phyloP scores from a whole-genome alignment of 2,113 vertebrate species.

The Periophthalmus modestus region DNA sequence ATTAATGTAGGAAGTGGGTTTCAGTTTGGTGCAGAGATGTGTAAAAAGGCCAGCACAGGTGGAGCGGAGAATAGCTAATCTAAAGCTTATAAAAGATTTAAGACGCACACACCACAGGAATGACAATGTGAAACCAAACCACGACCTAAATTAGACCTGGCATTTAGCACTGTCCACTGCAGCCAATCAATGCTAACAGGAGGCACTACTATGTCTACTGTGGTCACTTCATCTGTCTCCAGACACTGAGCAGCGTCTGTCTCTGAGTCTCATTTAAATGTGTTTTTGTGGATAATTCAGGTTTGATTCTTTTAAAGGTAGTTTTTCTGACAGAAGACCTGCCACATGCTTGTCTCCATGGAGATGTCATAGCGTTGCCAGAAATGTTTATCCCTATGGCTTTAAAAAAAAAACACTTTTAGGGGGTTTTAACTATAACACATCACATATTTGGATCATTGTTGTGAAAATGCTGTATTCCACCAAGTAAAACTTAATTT shows the following conservation, averaged over 20 bases:
- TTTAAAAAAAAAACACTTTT: too few species aligned
- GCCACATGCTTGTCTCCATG: too few species aligned
- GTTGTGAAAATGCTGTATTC: too few species aligned
- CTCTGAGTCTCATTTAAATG: neutral
- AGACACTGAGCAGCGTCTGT: too few species aligned
- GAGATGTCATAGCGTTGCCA: too few species aligned
- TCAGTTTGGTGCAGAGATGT: slow-evolving; percentile 41
- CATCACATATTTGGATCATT: too few species aligned
- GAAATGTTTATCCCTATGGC: too few species aligned
- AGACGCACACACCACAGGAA: slow-evolving; percentile 70
- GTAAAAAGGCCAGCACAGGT: slow-evolving; percentile 63
- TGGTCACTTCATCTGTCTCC: slow-evolving; percentile 9
- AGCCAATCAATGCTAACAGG: slow-evolving; percentile 41
- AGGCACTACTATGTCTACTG: slow-evolving; percentile 46
- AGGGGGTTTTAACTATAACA: too few species aligned
- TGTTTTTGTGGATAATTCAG: neutral
- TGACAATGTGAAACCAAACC: slow-evolving; percentile 72
- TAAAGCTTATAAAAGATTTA: slow-evolving; percentile 79
- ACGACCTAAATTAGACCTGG: slow-evolving; percentile 62
- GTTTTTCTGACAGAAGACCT: too few species aligned
- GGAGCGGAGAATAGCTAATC: slow-evolving; percentile 74
- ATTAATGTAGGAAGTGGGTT: slow-evolving; percentile 76
- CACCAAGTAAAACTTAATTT: too few species aligned
- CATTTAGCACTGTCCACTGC: slow-evolving; percentile 56
- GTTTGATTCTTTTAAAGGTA: too few species aligned